Conservation (phyloP, 2,113 vertebrate species). For the Acanthisitta chloris region DNA sequence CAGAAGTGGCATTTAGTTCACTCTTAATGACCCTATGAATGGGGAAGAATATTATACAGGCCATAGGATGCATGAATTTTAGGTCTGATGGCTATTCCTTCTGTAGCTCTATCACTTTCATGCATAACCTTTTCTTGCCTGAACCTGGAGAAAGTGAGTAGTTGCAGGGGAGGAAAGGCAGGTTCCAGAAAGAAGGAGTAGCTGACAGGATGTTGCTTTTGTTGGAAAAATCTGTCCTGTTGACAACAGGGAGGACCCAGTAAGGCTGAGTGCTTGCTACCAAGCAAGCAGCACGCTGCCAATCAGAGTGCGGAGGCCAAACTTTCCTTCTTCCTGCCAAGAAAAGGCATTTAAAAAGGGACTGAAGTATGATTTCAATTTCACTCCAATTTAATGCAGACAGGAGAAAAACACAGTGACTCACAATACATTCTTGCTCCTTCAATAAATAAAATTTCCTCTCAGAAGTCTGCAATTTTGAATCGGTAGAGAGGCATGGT, state of each 20-base stretch:
- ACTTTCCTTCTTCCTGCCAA: conserved; percentile 29
- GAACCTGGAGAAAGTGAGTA: conserved; percentile 37
- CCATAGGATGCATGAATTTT: not conserved
- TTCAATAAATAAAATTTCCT: not conserved
- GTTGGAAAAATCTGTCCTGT: conserved; percentile 44
- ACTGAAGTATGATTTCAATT: conserved; percentile 42
- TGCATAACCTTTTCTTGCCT: not conserved
- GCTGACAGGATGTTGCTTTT: conserved; percentile 60
- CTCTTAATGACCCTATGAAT: not conserved
- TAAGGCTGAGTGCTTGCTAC: conserved; percentile 9
- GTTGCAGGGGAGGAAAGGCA: conserved; percentile 8
- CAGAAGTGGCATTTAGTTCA: not conserved
- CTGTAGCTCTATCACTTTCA: not conserved
- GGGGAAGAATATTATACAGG: not conserved
- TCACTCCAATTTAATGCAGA: conserved; percentile 40
- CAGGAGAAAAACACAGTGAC: conserved; percentile 44
- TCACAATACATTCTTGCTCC: conserved; percentile 30
- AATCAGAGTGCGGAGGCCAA: conserved; percentile 8
- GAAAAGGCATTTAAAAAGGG: conserved; percentile 32
- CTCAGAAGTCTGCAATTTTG: not conserved
- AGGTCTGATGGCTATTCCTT: not conserved
- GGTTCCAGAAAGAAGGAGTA: conserved; percentile 64
- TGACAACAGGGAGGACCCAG: conserved; percentile 43
- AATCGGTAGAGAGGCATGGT: not conserved
- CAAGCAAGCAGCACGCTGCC: conserved; percentile 7